Evolutionary conservation across 2,113 vertebrate genomes (phyloP), one percentile per base, ranked within the genome.

Genomic region (Siniperca knerii): DNA sequence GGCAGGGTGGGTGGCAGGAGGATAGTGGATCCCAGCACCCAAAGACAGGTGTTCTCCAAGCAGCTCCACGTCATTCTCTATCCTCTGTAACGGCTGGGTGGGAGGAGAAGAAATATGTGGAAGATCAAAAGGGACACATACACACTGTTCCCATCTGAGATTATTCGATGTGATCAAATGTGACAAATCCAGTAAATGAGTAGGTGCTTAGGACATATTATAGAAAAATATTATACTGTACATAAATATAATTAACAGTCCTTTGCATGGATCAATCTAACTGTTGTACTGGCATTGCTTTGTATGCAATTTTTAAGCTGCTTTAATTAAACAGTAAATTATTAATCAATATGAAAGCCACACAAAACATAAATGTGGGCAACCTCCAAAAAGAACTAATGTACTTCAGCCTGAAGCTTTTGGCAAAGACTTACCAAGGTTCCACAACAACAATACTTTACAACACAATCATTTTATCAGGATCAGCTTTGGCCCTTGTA

Each of bases 61-160:
- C 68, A 99, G 95, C 91, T 99, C 98, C 88, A 99, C 98, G 23
- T 99, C 98, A 77, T 99, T 99, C 91, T 99, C 98, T 96, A 99
- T 99, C 94, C 98, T 97, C 89, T 99, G 98, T 92, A 99, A 96
- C 1, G 98, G 98, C 98, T 99, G 86, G 0, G 3, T 23, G 57
- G 46, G 42, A 0, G 35, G 37, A 73, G 33, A 50, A 16, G 7
- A 61, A 29, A 62, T 16, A 37, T 66, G 21, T 54, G 52, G 12
- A 64, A n/a, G 29, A 71, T 16, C 8, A 48, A 84, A 60, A 54
- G 9, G 20, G 4, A 1, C 4, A 72, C 3, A 82, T 6, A 64
- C 25, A 64, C 6, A 75, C 44, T 0, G 16, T 57, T 23, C 16
- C n/a, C 1, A 23, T 4, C 57, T 2, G 18, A 75, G 55, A 61